Base-by-base conservation (phyloP, 2,113 vertebrate species). In the Macrotus californicus region DNA sequence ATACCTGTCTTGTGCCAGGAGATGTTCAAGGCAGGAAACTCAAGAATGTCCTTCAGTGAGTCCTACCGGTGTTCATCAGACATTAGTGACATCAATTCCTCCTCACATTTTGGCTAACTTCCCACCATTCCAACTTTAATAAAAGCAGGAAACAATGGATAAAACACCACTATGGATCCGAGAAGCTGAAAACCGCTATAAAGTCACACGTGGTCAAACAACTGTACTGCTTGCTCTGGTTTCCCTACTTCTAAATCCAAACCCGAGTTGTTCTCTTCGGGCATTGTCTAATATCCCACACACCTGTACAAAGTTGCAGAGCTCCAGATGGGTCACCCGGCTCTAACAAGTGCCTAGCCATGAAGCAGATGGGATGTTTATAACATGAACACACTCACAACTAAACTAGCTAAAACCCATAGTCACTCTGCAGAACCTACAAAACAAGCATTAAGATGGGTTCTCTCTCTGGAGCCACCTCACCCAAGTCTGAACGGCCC, bases 1-100 rank as follows among this genome's bases (percentile, higher is more conserved):
- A 41, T 48, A 61, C 24, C 50, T 36, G 7, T 43, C 89, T 70
- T 56, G 34, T 88, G 93, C 95, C 48, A 67, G 31, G 72, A 84
- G 82, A 43, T 13, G 2, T 9, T 79, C 77, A 64, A 73, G 67
- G 48, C 50, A 92, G 70, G n/a, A 84, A 80, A 93, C n/a, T 83
- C 39, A 91, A 91, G 50, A 87, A 77, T 7, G 34, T 52, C 94
- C 73, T 96, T 96, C 79, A 67, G 56, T 52, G 91, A 95, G 48
- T 54, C 88, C 69, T 91, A 31, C 18, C 46, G 48, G 22, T 22
- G n/a, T 81, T 48, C 54, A 26, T 48, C 89, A 84, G 85, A 66
- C 67, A n/a, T 66, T 50, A 87, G 15, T 72, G 18, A 61, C 29
- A 67, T 29, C 87, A 79, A 84, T 87, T 95, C 82, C 82, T 66